Conservation (phyloP, 2,888 invertebrate species). For the Rhabditoides inermis region DNA sequence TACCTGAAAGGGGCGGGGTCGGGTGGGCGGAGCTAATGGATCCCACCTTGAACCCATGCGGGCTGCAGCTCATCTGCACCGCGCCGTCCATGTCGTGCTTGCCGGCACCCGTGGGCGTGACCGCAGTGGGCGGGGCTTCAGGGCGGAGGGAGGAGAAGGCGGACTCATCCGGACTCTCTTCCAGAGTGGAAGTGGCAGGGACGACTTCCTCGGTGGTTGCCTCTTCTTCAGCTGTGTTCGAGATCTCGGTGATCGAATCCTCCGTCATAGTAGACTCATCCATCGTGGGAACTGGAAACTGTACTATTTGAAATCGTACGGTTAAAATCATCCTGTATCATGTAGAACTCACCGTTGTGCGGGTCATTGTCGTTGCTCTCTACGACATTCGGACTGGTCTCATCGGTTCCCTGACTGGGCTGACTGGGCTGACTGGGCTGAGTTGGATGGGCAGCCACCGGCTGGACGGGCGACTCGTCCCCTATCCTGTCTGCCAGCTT, state of each 20-base stretch:
- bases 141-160: background rate
- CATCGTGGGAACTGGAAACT: too few species aligned
- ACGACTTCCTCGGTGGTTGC: background rate
- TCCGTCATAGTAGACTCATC: background rate
- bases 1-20: slow-evolving; percentile 6
- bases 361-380: too few species aligned
- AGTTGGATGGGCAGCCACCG: too few species aligned
- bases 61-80: slow-evolving; percentile 18
- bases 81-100: slow-evolving; percentile 4
- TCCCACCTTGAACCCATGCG: slow-evolving; percentile 19
- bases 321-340: too few species aligned
- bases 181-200: too few species aligned
- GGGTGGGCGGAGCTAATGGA: background rate
- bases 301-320: too few species aligned
- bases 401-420: too few species aligned
- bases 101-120: background rate
- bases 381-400: too few species aligned
- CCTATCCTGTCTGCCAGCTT: too few species aligned
- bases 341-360: too few species aligned
- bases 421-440: too few species aligned
- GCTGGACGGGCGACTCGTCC: too few species aligned
- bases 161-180: background rate
- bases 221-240: slow-evolving; percentile 1
- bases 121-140: background rate
- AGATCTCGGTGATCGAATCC: background rate